Evolutionary conservation across 2,113 vertebrate species (phyloP).

Genomic region (Procapra przewalskii): DNA sequence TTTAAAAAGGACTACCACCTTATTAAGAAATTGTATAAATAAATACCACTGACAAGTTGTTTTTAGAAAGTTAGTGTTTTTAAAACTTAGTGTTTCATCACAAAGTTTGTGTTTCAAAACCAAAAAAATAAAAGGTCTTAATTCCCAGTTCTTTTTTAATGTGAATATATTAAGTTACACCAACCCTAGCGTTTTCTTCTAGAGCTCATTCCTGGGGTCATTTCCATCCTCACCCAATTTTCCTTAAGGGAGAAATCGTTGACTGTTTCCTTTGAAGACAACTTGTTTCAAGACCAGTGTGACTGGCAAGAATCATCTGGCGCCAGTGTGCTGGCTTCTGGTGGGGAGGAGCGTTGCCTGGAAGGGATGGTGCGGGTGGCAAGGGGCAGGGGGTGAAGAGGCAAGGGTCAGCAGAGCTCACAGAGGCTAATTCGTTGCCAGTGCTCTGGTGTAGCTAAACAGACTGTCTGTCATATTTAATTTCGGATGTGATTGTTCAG

Average conservation of each 20-base stretch:
- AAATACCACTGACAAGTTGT: neutral
- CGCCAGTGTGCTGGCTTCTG: neutral
- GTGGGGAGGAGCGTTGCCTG: neutral
- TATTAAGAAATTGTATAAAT: neutral
- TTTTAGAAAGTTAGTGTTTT: neutral
- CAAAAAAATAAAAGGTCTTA: neutral
- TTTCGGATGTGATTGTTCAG: neutral
- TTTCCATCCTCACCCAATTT: neutral
- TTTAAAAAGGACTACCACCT: neutral
- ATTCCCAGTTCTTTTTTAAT: neutral
- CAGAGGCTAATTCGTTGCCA: neutral
- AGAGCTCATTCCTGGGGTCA: neutral
- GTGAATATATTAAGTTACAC: neutral
- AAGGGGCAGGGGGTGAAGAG: fast-evolving
- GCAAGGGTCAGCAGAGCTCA: fast-evolving
- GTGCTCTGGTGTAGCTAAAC: neutral
- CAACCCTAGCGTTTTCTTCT: neutral
- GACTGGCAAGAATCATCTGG: neutral
- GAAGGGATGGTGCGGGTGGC: neutral
- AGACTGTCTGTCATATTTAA: neutral
- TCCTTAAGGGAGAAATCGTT: neutral
- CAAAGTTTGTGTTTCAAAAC: neutral
- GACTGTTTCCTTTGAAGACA: neutral
- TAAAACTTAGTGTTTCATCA: neutral
- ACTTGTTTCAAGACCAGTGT: neutral